A percentile compares a stretch with the other conserved stretches of the same genome.
Conservation (phyloP, 1,140 invertebrate species). For the Trichomalopsis sarcophagae region DNA sequence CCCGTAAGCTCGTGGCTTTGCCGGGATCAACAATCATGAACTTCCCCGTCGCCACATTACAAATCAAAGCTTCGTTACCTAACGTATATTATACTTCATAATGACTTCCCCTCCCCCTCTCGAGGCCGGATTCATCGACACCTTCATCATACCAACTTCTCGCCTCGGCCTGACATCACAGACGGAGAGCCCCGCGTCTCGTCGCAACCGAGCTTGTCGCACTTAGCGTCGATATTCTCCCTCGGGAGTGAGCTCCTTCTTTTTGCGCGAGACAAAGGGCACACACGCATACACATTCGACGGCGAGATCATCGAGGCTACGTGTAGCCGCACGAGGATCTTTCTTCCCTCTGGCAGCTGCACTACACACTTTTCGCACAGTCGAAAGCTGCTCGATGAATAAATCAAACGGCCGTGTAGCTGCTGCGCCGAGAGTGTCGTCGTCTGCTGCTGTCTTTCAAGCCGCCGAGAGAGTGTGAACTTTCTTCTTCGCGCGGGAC, state of each 20-base stretch:
- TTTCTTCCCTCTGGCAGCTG: not conserved
- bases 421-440: not conserved
- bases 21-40: not conserved
- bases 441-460: not conserved
- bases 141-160: not conserved
- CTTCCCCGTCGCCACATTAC: too few relatives aligned
- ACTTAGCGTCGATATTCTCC: constrained; percentile 24
- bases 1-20: not conserved
- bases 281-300: not conserved
- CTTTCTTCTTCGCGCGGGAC: not conserved
- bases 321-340: not conserved
- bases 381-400: constrained; percentile 41
- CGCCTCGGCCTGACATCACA: not conserved
- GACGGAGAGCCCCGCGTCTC: not conserved
- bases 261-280: constrained; percentile 12
- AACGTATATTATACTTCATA: too few relatives aligned
- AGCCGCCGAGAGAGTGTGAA: not conserved
- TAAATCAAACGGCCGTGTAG: constrained; percentile 29
- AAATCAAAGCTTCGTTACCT: too few relatives aligned
- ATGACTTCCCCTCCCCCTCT: too few relatives aligned
- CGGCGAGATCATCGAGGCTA: not conserved
- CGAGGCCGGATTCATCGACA: not conserved
- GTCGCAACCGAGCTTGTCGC: constrained; percentile 21
- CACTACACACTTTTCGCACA: not conserved
- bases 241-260: not conserved